These are phyloP conservation scores for Brachionus paranguensis DNA, from an alignment of 1,140 invertebrate genomes.

Conservation along the genomic window DNA sequence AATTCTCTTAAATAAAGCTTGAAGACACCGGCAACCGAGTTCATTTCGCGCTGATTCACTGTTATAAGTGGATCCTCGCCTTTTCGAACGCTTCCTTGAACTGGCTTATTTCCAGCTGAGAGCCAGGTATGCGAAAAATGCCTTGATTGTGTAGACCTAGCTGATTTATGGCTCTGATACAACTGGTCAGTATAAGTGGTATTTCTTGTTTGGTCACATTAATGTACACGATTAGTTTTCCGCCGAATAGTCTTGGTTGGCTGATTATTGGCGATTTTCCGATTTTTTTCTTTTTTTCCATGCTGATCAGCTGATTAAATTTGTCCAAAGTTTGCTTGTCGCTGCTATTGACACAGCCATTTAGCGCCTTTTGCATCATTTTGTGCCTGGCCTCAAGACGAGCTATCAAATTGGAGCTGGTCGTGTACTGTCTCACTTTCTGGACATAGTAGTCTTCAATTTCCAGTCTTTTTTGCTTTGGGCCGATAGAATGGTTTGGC, in stretches of 20 bases:
- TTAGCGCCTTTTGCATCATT: conserved; percentile 68
- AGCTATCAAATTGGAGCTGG: conserved; percentile 80
- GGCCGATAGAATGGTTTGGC: conserved; percentile 48
- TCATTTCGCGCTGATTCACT: conserved; percentile 86
- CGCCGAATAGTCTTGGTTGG: conserved; percentile 83
- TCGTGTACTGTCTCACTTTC: conserved; percentile 82
- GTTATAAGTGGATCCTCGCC: conserved; percentile 83
- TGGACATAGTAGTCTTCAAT: conserved; percentile 80
- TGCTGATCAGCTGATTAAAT: conserved; percentile 38
- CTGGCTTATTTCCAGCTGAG: conserved; percentile 89
- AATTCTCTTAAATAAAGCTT: conserved; percentile 87
- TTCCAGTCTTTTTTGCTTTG: conserved; percentile 73
- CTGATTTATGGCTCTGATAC: conserved; percentile 82
- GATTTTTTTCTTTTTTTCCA: conserved; percentile 50
- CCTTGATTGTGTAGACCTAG: conserved; percentile 74
- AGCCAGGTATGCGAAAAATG: conserved; percentile 87
- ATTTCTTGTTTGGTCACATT: conserved; percentile 75
- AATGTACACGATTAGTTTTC: conserved; percentile 81
- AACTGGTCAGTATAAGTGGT: conserved; percentile 79
- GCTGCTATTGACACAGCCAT: conserved; percentile 39
- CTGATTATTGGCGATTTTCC: conserved; percentile 65
- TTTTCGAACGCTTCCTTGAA: conserved; percentile 83
- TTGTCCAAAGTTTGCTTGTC: conserved; percentile 9
- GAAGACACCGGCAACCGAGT: conserved; percentile 84
- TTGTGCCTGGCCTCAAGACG: conserved; percentile 79